A percentile compares a stretch with the other conserved stretches of the same genome.
Conservation (phyloP, 1,140 invertebrate genomes). For the Pseudomyrmex cubaensis region DNA sequence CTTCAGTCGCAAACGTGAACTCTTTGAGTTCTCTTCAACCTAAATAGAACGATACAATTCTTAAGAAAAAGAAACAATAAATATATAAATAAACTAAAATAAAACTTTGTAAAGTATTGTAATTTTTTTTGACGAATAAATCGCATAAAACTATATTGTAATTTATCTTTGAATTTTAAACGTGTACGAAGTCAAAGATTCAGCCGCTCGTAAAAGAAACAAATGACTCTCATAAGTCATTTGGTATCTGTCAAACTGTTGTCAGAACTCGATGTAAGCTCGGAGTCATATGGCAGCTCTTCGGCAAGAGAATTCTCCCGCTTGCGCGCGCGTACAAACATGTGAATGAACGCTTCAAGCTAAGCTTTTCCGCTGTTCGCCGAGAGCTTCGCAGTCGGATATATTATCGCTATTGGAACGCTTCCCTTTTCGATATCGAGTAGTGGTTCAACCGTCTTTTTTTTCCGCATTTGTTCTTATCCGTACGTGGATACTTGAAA, state of each 20-base stretch:
- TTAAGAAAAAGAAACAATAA: neutral
- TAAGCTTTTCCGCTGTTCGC: constrained; percentile 66
- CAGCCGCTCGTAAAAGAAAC: neutral
- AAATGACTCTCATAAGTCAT: neutral
- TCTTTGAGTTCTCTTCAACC: constrained; percentile 8
- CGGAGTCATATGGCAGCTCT: neutral
- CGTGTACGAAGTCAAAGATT: neutral
- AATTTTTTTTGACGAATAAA: too few species aligned
- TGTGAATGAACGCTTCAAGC: constrained; percentile 71
- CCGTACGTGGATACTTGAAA: neutral
- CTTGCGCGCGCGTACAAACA: constrained; percentile 76
- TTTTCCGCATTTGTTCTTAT: neutral
- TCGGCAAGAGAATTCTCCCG: constrained; percentile 46
- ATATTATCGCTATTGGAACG: constrained; percentile 67
- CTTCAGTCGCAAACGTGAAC: neutral
- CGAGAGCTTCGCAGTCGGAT: constrained; percentile 75
- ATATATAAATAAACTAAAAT: neutral
- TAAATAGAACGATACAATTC: neutral
- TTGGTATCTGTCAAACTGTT: neutral
- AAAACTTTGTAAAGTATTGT: too few species aligned
- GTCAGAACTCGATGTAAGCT: neutral
- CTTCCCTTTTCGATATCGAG: constrained; percentile 13
- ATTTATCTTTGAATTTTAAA: too few species aligned
- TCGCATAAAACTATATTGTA: too few species aligned
- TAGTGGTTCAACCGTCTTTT: too few species aligned